These are phyloP conservation scores for Theonella swinhoei DNA, from an alignment of 37 sponge, comb jelly and placozoan genomes.

Conservation along the genomic window DNA sequence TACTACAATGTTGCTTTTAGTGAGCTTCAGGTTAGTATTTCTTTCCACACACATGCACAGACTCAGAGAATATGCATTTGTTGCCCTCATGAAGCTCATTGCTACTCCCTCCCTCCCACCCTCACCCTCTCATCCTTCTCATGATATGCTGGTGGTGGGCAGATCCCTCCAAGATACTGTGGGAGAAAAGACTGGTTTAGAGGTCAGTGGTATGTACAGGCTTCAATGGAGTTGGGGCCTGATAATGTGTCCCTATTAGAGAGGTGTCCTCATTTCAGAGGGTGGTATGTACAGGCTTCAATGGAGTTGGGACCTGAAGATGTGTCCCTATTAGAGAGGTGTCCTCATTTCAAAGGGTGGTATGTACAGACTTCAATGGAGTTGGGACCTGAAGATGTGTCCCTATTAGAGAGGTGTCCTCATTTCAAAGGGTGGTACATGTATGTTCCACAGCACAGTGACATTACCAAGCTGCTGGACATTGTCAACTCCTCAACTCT, in stretches of 20 bases:
- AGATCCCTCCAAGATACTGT: neutral
- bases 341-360: neutral
- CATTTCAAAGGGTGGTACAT: too few species aligned
- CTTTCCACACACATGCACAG: neutral
- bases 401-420: constrained; percentile 24
- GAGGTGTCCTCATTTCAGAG: neutral
- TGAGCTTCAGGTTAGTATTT: neutral
- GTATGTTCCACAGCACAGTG: too few species aligned
- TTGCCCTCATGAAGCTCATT: neutral
- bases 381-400: neutral
- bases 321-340: neutral
- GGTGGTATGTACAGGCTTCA: neutral
- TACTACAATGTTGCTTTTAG: too few species aligned
- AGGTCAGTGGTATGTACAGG: neutral
- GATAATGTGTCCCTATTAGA: neutral
- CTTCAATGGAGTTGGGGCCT: neutral
- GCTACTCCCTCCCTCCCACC: neutral
- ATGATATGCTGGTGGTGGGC: neutral
- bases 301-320: neutral
- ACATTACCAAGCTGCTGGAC: constrained; percentile 51
- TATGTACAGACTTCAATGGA: neutral
- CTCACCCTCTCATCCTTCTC: neutral
- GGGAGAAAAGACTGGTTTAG: neutral
- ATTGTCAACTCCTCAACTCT: constrained; percentile 50
- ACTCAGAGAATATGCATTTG: neutral